These are phyloP conservation scores for Dasysyrphus tricinctus DNA, from an alignment of 2,888 invertebrate species.

Conservation along the genomic window DNA sequence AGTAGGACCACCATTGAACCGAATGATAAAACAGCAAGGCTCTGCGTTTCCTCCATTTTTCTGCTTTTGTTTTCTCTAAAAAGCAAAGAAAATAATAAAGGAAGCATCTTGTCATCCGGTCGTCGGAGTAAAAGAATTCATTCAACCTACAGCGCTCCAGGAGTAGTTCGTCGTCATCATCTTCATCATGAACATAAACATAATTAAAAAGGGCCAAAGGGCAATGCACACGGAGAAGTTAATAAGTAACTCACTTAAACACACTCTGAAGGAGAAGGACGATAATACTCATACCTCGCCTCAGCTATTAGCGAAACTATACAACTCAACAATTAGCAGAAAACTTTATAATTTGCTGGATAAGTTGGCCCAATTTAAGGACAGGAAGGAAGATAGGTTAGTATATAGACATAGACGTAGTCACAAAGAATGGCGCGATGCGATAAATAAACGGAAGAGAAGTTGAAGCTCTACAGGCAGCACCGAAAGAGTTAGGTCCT, in stretches of 20 bases:
- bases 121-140: constrained; percentile 19
- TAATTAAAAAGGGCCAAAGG: constrained; percentile 47
- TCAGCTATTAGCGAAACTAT: constrained; percentile 23
- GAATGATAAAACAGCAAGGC: constrained; percentile 46
- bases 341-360: constrained; percentile 65
- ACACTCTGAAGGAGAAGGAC: constrained; percentile 23
- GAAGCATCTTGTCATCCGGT: constrained; percentile 29
- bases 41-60: not conserved
- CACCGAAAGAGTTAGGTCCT: constrained; percentile 22
- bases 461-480: constrained; percentile 16
- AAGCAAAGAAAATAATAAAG: constrained; percentile 6
- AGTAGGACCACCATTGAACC: not conserved
- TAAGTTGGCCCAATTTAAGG: constrained; percentile 56
- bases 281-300: constrained; percentile 14
- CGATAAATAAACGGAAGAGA: constrained; percentile 37
- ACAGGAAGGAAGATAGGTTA: not conserved
- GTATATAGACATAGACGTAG: not conserved
- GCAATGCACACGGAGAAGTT: constrained; percentile 33
- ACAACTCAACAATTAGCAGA: constrained; percentile 59
- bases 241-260: constrained; percentile 38
- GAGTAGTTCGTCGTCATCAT: constrained; percentile 48
- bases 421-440: constrained; percentile 38
- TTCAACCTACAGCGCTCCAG: constrained; percentile 22
- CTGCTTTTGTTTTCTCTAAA: constrained; percentile 17
- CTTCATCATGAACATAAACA: constrained; percentile 58